Evolutionary conservation across 2,113 vertebrate species (phyloP).

Genomic region (Triplophysa siluroides): DNA sequence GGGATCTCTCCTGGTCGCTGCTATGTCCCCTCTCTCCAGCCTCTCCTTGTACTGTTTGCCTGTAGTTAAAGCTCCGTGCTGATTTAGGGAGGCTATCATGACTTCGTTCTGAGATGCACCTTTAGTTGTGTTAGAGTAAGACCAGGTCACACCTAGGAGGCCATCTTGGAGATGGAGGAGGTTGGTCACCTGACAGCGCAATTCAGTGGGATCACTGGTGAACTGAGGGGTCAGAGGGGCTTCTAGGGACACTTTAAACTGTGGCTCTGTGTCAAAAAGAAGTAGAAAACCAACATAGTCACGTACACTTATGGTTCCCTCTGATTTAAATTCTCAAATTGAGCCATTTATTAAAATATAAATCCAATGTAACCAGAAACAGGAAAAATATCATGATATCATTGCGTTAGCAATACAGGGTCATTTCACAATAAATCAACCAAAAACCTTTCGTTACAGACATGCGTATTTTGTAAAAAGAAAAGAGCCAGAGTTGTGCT

Average conservation of each 20-base stretch:
- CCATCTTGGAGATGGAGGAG: conserved; percentile 49
- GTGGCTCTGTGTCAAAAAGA: conserved; percentile 67
- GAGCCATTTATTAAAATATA: too few relatives aligned
- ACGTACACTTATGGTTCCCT: background rate
- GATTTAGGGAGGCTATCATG: conserved; percentile 71
- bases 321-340: too few relatives aligned
- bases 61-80: conserved; percentile 70
- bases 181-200: conserved; percentile 71
- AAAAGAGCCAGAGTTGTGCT: too few relatives aligned
- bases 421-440: too few relatives aligned
- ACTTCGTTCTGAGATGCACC: conserved; percentile 45
- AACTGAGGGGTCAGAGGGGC: conserved; percentile 69
- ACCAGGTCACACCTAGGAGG: conserved; percentile 77
- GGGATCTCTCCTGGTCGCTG: conserved; percentile 68
- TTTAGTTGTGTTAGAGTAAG: conserved; percentile 58
- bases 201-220: conserved; percentile 76
- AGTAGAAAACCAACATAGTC: background rate
- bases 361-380: too few relatives aligned
- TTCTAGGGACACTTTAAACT: conserved; percentile 75
- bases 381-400: too few relatives aligned
- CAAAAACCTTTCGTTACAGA: too few relatives aligned
- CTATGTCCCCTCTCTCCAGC: conserved; percentile 73
- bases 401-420: too few relatives aligned
- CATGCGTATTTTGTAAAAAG: too few relatives aligned
- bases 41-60: conserved; percentile 68